These are phyloP conservation scores for Omphaloscelis lunosa DNA, from an alignment of 2,888 invertebrate genomes.

Conservation along the genomic window DNA sequence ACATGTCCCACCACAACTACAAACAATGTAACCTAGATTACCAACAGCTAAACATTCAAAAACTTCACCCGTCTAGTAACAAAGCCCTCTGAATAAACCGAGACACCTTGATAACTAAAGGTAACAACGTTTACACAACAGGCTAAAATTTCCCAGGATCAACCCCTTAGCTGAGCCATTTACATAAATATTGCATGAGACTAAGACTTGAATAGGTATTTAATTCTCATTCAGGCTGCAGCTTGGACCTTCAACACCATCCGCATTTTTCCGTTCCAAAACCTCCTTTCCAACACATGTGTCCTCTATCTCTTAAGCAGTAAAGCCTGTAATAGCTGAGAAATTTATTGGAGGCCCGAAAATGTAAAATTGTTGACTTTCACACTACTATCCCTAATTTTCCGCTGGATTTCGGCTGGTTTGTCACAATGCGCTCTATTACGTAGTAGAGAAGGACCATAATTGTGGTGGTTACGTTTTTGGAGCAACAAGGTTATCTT, in stretches of 20 bases:
- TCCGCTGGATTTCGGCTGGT: constrained; percentile 24
- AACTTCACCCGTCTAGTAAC: constrained; percentile 45
- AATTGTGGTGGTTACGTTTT: constrained; percentile 19
- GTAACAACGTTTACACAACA: constrained; percentile 58
- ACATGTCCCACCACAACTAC: not conserved
- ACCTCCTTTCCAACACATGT: not conserved
- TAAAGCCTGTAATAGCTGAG: constrained; percentile 50
- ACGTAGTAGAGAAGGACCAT: constrained; percentile 23
- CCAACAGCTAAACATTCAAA: constrained; percentile 30
- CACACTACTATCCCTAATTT: constrained; percentile 48
- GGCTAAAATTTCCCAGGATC: constrained; percentile 68
- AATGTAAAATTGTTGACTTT: constrained; percentile 50
- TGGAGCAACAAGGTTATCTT: constrained; percentile 33
- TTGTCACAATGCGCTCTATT: constrained; percentile 39
- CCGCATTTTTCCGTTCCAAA: constrained; percentile 24
- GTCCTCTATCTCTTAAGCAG: constrained; percentile 5
- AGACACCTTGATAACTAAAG: constrained; percentile 59
- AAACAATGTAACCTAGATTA: constrained; percentile 10
- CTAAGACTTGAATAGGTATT: constrained; percentile 80
- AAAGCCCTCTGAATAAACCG: constrained; percentile 53
- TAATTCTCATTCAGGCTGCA: constrained; percentile 80
- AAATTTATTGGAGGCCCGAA: constrained; percentile 24
- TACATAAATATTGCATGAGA: constrained; percentile 80
- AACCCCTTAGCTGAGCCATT: constrained; percentile 71
- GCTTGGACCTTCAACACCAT: constrained; percentile 62